Evolutionary conservation across 2,113 vertebrate species (phyloP).

Genomic region (Oxyruncus cristatus): DNA sequence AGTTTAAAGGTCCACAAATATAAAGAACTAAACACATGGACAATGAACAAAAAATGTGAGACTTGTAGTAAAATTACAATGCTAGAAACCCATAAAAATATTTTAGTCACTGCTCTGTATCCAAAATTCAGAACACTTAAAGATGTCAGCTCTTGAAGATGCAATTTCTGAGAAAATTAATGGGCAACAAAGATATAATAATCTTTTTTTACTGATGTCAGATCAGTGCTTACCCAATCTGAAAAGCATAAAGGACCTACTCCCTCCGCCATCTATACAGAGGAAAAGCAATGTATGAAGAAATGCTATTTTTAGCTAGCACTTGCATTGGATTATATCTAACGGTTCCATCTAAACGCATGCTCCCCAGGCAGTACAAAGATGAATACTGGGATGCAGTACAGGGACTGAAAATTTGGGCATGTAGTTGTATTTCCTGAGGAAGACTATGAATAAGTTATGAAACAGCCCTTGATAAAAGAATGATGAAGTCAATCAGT

Average conservation of each 20-base stretch:
- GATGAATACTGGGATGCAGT: not conserved
- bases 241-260: not conserved
- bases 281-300: not conserved
- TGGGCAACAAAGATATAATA: not conserved
- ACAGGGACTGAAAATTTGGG: not conserved
- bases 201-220: slow-evolving; percentile 24
- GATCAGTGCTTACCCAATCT: not conserved
- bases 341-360: not conserved
- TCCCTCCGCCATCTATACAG: not conserved
- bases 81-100: slow-evolving; percentile 47
- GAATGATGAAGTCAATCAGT: accelerated
- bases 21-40: slow-evolving; percentile 2
- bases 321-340: not conserved
- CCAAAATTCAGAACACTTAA: slow-evolving; percentile 55
- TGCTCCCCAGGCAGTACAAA: not conserved
- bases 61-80: slow-evolving; percentile 48
- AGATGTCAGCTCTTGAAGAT: slow-evolving; percentile 41
- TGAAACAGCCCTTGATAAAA: not conserved
- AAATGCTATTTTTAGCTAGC: not conserved
- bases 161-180: slow-evolving; percentile 46
- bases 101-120: slow-evolving; percentile 46
- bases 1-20: not conserved
- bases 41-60: not conserved
- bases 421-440: not conserved
- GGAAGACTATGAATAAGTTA: not conserved